phyloP scores from a whole-genome alignment of 2,113 vertebrate genomes.

The Choloepus hoffmanni region DNA sequence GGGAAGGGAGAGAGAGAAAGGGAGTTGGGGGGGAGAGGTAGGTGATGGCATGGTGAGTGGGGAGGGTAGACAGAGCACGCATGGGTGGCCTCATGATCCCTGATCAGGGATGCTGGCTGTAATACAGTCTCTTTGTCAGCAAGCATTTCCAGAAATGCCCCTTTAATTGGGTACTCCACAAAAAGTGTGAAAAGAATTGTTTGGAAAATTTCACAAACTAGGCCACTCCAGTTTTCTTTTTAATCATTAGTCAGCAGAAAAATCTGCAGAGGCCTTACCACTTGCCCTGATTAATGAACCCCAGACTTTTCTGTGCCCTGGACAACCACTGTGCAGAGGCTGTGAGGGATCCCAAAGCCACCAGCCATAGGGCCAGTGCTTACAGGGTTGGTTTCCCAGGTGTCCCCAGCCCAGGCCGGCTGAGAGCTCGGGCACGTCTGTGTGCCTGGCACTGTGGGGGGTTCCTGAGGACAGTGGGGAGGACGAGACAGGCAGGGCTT shows the following conservation, averaged over 20 bases:
- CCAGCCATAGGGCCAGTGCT: too few species aligned
- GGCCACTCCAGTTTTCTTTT: neutral
- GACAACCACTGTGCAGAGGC: too few species aligned
- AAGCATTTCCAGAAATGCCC: neutral
- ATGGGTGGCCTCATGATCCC: neutral
- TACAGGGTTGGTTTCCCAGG: fast-evolving
- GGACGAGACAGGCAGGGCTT: neutral
- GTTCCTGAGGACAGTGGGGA: too few species aligned
- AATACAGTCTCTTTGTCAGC: neutral
- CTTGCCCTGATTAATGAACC: neutral
- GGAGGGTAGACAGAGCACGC: fast-evolving
- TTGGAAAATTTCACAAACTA: neutral
- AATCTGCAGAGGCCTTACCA: neutral
- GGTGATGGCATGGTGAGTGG: fast-evolving
- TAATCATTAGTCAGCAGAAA: neutral
- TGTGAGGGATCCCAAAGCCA: fast-evolving
- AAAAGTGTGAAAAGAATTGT: neutral
- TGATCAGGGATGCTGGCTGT: neutral
- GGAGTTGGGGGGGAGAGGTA: fast-evolving
- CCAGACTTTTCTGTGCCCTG: neutral
- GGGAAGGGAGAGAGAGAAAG: too few species aligned
- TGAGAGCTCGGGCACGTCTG: too few species aligned
- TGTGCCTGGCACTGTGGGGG: too few species aligned
- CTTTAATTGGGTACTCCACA: neutral
- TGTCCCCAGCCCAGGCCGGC: neutral